Evolutionary conservation across 1,140 invertebrate species (phyloP), one percentile per base, ranked within the genome.

Genomic region (Procambarus virginalis): DNA sequence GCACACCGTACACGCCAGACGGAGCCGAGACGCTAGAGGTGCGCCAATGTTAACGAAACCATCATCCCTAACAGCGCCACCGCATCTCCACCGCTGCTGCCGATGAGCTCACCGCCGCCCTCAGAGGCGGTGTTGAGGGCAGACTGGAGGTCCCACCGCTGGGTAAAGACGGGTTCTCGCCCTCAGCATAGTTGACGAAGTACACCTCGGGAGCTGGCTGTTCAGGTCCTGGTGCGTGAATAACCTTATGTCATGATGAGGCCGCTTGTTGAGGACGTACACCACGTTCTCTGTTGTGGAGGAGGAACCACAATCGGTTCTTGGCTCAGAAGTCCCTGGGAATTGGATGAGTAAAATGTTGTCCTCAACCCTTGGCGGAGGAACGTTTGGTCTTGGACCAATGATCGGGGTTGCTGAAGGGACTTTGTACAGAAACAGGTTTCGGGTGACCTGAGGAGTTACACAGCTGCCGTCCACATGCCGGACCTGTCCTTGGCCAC

Each of bases 191-290:
- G 84, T 86, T 78, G 17, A 86, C 84, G 55, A 78, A 86, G 75
- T 78, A 86, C 51, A 86, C 84, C 34, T 86, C 84, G 14, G 84
- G 84, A 17, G 49, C 12, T n/a, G 22, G 34, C 58, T 77, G 84
- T 20, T 22, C 51, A 22, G 75, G 75, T 14, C 45, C 84, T 9
- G 84, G 70, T 14, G 76, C 84, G 55, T 86, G 75, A 48, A 86
- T n/a, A 73, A 86, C 14, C 75, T 45, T 45, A 22, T 86, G 84
- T 46, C 75, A 2, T 48, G 51, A 34, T 79, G 51, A 45, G 51
- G 76, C 51, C 64, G 55, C 83, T 84, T 84, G 83, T 84, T 84
- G 48, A 84, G 83, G 4, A 84, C 83, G 83, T 84, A 84, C 70
- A 84, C 83, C 0, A 86, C 58, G 55, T 86, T 77, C 76, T 77